A percentile compares a stretch with the other conserved stretches of the same genome.
Evolutionary conservation across 1,140 invertebrate genomes (phyloP).

Genomic region (Neuroterus valhalla): DNA sequence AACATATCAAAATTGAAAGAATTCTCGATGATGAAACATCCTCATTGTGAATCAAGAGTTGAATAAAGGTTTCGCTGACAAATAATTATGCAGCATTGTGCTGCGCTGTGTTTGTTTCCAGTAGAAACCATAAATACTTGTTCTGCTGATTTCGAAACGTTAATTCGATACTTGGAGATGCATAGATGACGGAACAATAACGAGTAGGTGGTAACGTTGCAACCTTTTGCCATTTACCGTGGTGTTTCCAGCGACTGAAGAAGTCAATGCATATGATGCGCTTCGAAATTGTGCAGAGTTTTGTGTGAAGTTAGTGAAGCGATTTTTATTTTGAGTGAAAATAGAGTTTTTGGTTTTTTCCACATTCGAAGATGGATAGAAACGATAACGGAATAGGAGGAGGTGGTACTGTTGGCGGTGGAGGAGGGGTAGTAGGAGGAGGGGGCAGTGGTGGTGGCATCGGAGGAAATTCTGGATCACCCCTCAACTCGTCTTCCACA

Average conservation of each 20-base stretch:
- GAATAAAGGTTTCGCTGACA: slow-evolving; percentile 3
- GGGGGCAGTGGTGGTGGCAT: slow-evolving; percentile 45
- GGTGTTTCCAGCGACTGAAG: not conserved
- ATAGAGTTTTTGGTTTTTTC: slow-evolving; percentile 25
- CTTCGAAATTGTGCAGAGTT: slow-evolving; percentile 6
- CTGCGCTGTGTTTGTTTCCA: not conserved
- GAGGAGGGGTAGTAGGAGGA: slow-evolving; percentile 37
- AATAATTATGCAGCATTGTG: not conserved
- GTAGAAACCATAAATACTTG: slow-evolving; percentile 5
- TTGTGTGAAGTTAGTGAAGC: slow-evolving; percentile 11
- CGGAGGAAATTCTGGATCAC: slow-evolving; percentile 58
- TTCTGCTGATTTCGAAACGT: not conserved
- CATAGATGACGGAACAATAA: slow-evolving; percentile 43
- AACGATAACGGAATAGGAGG: slow-evolving; percentile 55
- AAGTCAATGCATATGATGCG: not conserved
- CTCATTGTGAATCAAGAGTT: not conserved
- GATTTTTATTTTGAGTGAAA: slow-evolving; percentile 13
- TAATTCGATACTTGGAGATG: not conserved
- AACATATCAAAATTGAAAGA: not conserved
- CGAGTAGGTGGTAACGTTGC: slow-evolving; percentile 43
- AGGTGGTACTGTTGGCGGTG: slow-evolving; percentile 51
- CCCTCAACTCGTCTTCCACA: slow-evolving; percentile 60
- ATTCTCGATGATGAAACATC: not conserved
- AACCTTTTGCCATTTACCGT: slow-evolving; percentile 34
- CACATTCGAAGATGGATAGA: slow-evolving; percentile 59